These are phyloP conservation scores for Vidua chalybeata DNA, from an alignment of 2,113 vertebrate genomes.

Conservation along the genomic window DNA sequence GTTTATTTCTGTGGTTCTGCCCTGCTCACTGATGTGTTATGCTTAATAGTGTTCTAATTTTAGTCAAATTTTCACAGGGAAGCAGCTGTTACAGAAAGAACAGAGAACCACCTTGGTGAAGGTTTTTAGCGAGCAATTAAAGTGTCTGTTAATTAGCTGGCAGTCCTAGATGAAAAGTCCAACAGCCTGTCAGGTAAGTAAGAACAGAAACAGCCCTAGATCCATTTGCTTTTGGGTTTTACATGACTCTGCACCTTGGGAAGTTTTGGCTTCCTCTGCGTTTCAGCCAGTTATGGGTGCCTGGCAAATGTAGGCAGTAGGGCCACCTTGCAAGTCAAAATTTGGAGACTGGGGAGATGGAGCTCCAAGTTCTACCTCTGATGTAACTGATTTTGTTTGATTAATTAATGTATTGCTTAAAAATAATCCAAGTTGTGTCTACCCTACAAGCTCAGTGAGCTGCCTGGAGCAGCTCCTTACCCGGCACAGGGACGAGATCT, in stretches of 20 bases:
- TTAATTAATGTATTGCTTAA: neutral
- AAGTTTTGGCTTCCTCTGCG: neutral
- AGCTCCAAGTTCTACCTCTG: neutral
- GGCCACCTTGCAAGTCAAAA: neutral
- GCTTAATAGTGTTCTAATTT: neutral
- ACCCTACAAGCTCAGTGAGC: accelerated
- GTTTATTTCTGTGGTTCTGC: neutral
- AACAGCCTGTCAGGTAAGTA: neutral
- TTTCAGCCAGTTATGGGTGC: neutral
- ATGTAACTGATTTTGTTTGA: neutral
- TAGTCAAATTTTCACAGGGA: neutral
- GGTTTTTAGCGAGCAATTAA: neutral
- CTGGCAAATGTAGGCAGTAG: neutral
- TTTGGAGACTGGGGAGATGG: accelerated
- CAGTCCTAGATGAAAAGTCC: neutral
- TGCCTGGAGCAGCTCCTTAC: slow-evolving; percentile 55
- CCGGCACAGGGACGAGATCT: slow-evolving; percentile 88
- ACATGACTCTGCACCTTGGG: accelerated
- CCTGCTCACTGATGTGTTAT: neutral
- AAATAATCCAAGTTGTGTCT: accelerated
- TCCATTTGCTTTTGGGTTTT: neutral
- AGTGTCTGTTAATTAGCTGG: neutral
- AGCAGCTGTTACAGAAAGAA: neutral
- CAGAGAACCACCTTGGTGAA: accelerated
- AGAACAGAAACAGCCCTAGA: neutral